Evolutionary conservation across 2,888 invertebrate species (phyloP), one percentile per base, ranked within the genome.

Genomic region (Tethea ocularis): DNA sequence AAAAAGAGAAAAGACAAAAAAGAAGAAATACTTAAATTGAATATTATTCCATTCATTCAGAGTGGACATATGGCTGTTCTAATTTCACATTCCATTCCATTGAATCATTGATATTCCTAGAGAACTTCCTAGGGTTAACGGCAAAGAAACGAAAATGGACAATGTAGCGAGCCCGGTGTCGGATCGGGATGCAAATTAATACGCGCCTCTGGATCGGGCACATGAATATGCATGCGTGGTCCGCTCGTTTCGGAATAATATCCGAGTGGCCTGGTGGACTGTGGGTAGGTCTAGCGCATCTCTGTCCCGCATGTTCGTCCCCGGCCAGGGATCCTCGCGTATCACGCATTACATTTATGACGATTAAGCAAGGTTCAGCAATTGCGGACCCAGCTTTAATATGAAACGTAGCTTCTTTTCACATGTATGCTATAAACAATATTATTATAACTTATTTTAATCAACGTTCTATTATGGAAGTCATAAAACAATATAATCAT

Each of bases 131-230:
- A 72, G 74, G 69, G 75, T 81, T 78, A 64, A 72, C 71, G 70
- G 79, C 70, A 87, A 89, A 88, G 88, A 88, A 89, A 88, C 77
- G 76, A 84, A 86, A 89, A 84, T 80, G 87, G 80, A 82, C 85
- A 87, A 82, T 84, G 83, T 86, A 84, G 83, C 78, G 75, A 74
- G 79, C 79, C 78, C 74, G 72, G 82, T 78, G 81, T 78, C 66
- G 83, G 87, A 88, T 87, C 85, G 84, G 78, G 80, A 93, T 93
- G 91, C 88, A 92, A 93, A 92, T 93, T 88, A 91, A 91, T 91
- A 92, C 89, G 87, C 87, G 91, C 80, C 84, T 87, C 85, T 80
- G 87, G 86, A 87, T 84, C 83, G 82, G 77, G 77, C 75, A 71
- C 84, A 91, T 92, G 91, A 92, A 93, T 93, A 93, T 93, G 89